phyloP scores from a whole-genome alignment of 2,888 invertebrate genomes.

The Aporophyla lueneburgensis region DNA sequence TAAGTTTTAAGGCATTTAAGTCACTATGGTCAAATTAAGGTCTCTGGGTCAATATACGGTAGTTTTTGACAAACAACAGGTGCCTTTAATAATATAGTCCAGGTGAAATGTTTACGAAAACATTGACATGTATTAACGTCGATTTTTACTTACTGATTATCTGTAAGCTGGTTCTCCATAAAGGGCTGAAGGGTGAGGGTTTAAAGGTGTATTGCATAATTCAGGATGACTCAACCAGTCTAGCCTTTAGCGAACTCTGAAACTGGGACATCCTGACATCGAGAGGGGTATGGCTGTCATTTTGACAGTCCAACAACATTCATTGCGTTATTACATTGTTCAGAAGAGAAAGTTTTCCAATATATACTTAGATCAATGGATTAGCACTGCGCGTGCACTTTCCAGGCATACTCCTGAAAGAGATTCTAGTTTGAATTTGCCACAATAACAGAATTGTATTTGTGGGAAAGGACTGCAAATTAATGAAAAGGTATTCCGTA shows the following conservation, averaged over 20 bases:
- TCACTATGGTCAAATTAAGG: conserved; percentile 58
- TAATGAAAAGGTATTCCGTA: neutral
- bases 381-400: no score
- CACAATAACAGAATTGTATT: neutral
- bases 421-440: neutral
- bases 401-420: neutral
- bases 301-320: no score
- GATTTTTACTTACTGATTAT: conserved; percentile 46
- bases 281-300: no score
- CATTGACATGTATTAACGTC: conserved; percentile 28
- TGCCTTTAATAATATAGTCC: conserved; percentile 53
- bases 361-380: no score
- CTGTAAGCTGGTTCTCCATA: conserved; percentile 13
- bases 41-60: conserved; percentile 60
- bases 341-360: no score
- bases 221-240: conserved; percentile 1
- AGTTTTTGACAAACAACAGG: conserved; percentile 65
- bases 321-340: no score
- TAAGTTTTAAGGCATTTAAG: conserved; percentile 25
- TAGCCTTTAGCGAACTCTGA: neutral
- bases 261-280: no score
- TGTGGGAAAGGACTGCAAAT: no score
- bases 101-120: conserved; percentile 45
- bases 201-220: conserved; percentile 46
- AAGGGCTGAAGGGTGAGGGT: conserved; percentile 1